These are phyloP conservation scores for Drosophila tristis DNA, from an alignment of 1,140 invertebrate species.

Conservation along the genomic window DNA sequence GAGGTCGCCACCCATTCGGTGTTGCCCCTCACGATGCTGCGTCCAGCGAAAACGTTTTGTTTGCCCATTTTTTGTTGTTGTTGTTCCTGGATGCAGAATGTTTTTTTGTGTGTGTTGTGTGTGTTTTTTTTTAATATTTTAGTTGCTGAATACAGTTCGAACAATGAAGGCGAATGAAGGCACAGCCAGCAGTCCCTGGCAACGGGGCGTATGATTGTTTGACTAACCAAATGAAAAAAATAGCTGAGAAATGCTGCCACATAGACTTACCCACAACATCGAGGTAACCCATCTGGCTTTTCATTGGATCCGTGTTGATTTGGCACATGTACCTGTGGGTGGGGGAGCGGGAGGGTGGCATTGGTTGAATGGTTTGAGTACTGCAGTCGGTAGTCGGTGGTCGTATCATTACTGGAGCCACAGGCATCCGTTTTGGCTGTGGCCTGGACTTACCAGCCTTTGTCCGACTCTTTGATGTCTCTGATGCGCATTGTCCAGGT, in stretches of 20 bases:
- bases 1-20: conserved; percentile 3
- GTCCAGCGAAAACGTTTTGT: conserved; percentile 18
- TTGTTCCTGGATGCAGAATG: background rate
- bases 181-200: conserved; percentile 13
- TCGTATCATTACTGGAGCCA: background rate
- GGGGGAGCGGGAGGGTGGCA: background rate
- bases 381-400: no score
- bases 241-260: background rate
- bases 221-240: conserved; percentile 63
- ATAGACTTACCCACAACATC: conserved; percentile 93
- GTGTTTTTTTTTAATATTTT: conserved; percentile 32
- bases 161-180: conserved; percentile 40
- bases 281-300: conserved; percentile 93
- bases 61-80: conserved; percentile 4
- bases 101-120: background rate
- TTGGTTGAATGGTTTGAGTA: background rate
- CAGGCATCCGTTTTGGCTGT: background rate
- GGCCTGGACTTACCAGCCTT: conserved; percentile 87
- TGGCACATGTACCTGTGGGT: conserved; percentile 90
- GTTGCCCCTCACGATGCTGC: background rate
- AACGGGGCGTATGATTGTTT: conserved; percentile 77
- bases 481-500: conserved; percentile 94
- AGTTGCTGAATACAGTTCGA: conserved; percentile 40
- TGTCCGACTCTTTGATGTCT: conserved; percentile 91
- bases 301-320: conserved; percentile 95